Conservation (phyloP, 2,113 vertebrate genomes). For the Brachypteracias leptosomus region DNA sequence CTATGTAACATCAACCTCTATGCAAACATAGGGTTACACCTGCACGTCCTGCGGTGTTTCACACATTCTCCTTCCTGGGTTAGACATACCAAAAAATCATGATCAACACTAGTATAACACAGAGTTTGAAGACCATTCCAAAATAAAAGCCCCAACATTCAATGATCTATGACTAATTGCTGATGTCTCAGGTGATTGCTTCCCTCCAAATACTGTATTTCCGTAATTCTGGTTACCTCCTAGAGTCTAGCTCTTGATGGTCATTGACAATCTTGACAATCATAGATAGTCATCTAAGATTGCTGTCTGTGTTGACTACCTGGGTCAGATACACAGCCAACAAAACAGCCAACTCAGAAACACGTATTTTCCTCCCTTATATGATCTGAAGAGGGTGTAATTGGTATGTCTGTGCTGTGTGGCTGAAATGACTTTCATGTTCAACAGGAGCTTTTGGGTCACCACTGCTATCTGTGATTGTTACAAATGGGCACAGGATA, state of each 20-base stretch:
- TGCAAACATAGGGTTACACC: not conserved
- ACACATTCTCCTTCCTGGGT: not conserved
- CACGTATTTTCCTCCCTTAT: not conserved
- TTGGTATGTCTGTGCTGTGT: not conserved
- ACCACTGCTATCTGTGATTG: not conserved
- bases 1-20: not conserved
- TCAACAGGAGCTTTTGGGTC: not conserved
- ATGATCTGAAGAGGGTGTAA: not conserved
- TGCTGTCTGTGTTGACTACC: not conserved
- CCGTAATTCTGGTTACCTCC: not conserved
- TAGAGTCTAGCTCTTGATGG: not conserved
- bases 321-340: no score
- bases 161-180: not conserved
- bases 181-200: not conserved
- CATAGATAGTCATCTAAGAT: not conserved
- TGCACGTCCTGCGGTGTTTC: not conserved
- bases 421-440: not conserved
- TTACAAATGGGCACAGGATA: not conserved
- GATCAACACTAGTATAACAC: not conserved
- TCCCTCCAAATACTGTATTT: not conserved
- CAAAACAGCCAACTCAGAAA: not conserved
- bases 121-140: not conserved
- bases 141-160: not conserved
- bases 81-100: not conserved
- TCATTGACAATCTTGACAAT: not conserved